Conservation (phyloP, 1,140 invertebrate genomes). For the Anastrepha obliqua region DNA sequence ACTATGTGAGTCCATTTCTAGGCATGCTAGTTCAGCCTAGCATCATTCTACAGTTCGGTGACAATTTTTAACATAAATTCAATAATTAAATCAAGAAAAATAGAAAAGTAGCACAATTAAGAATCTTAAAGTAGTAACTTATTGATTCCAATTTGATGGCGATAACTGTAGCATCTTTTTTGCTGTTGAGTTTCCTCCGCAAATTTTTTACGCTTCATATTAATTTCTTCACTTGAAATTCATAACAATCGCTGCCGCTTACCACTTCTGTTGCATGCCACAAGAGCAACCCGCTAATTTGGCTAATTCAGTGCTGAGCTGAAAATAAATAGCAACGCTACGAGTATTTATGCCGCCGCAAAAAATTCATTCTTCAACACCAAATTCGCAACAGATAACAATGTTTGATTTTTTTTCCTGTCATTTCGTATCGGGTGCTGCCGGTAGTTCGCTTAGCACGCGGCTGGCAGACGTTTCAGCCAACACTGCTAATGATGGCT, state of each 20-base stretch:
- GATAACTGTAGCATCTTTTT: background rate
- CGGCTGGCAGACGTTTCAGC: conserved; percentile 35
- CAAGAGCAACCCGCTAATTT: conserved; percentile 54
- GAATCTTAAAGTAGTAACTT: no score
- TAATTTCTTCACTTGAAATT: conserved; percentile 47
- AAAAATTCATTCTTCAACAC: background rate
- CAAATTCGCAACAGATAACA: conserved; percentile 2
- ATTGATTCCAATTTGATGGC: background rate
- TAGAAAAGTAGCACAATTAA: no score
- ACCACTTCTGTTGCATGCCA: background rate
- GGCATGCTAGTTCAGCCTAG: no score
- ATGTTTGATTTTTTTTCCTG: background rate
- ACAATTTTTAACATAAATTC: no score
- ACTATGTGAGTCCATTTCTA: no score
- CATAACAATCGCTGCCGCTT: background rate
- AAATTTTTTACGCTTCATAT: background rate
- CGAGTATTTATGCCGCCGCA: background rate
- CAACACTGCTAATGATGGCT: conserved; percentile 38
- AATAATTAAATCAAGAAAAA: no score
- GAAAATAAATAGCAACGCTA: background rate
- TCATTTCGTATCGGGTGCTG: background rate
- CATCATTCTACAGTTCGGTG: no score
- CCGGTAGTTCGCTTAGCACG: conserved; percentile 53
- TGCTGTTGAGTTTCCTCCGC: background rate
- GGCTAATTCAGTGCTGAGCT: conserved; percentile 57